Percentiles rank a stretch among this genome's conserved stretches.
Evolutionary conservation across 2,797 vertebrate genomes (phyloP).

Genomic region (Staurois parvus): DNA sequence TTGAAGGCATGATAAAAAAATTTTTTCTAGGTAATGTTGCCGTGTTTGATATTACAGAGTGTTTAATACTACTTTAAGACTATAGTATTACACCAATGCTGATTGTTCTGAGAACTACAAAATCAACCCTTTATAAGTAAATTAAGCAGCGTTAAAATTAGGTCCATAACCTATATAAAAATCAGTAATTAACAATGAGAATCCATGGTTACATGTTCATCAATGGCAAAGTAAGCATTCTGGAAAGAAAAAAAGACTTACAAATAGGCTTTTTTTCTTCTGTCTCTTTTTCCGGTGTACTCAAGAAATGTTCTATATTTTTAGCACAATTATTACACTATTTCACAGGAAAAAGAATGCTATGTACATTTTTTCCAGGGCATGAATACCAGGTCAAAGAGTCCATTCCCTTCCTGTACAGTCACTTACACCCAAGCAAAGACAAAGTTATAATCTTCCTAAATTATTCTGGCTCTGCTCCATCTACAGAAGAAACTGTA

Average conservation of each 20-base stretch:
- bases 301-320: constrained; percentile 30
- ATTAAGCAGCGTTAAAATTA: too few species aligned
- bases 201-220: not conserved
- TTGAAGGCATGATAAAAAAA: too few species aligned
- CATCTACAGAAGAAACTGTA: constrained; percentile 15
- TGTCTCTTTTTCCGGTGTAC: constrained; percentile 23
- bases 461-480: constrained; percentile 33
- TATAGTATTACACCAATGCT: too few species aligned
- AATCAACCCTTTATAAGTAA: too few species aligned
- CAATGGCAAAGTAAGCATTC: not conserved
- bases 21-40: too few species aligned
- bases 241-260: not conserved
- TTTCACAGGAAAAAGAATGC: constrained; percentile 47
- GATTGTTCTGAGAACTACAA: too few species aligned
- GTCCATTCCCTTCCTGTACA: constrained; percentile 48
- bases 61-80: too few species aligned
- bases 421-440: constrained; percentile 46
- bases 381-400: constrained; percentile 55
- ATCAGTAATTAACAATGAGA: not conserved
- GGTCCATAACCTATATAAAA: too few species aligned
- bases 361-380: constrained; percentile 51
- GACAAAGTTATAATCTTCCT: constrained; percentile 32
- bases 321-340: constrained; percentile 49
- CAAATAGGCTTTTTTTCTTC: not conserved
- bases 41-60: too few species aligned